phyloP scores from a whole-genome alignment of 2,888 invertebrate genomes.

The Melanotus villosus region DNA sequence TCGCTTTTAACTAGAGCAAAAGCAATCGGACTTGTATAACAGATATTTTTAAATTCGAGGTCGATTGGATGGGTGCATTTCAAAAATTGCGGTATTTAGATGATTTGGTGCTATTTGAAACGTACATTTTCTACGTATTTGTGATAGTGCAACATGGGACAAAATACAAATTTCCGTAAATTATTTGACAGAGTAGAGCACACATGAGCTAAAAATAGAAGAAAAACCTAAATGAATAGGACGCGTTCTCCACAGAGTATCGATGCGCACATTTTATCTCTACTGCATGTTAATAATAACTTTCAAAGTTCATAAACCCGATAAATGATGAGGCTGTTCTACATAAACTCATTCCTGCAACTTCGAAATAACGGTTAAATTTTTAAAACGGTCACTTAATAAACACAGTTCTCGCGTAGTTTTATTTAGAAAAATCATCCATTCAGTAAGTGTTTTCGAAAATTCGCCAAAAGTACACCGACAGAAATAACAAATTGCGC shows the following conservation, averaged over 20 bases:
- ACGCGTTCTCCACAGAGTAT: conserved; percentile 5
- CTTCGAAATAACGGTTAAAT: neutral
- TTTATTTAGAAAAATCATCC: conserved; percentile 2
- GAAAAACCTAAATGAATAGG: conserved; percentile 7
- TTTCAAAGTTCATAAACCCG: conserved; percentile 25
- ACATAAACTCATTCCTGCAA: neutral
- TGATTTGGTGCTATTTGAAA: too few species aligned
- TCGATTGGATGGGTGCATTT: too few species aligned
- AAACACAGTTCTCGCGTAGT: conserved; percentile 1
- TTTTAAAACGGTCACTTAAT: neutral
- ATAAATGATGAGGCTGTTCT: conserved; percentile 10
- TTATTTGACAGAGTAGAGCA: neutral
- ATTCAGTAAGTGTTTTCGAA: neutral
- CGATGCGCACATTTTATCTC: conserved; percentile 18
- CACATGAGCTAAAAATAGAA: conserved; percentile 6
- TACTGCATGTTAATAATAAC: conserved; percentile 22
- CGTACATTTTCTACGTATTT: too few species aligned
- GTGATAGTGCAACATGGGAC: too few species aligned
- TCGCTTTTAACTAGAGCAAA: too few species aligned
- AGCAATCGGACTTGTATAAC: too few species aligned
- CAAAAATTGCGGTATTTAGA: too few species aligned
- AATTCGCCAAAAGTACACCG: neutral
- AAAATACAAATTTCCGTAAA: too few species aligned
- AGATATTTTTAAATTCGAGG: too few species aligned
- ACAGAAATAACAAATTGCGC: conserved; percentile 19